Evolutionary conservation across 2,797 vertebrate species (phyloP).

Genomic region (Clarias fuscus): DNA sequence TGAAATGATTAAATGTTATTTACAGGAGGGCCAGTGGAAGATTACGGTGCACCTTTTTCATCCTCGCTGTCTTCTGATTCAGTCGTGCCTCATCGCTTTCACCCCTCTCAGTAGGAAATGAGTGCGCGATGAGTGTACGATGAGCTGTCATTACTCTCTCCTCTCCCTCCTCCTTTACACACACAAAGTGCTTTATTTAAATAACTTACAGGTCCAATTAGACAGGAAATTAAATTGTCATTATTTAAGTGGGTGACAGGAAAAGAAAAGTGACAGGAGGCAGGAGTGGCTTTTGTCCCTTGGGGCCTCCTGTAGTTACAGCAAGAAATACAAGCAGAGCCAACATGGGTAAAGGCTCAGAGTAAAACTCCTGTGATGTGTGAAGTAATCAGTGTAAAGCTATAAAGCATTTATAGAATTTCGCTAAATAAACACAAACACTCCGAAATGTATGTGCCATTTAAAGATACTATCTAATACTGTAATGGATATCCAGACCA

Average conservation of each 20-base stretch:
- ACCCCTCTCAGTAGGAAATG: conserved; percentile 56
- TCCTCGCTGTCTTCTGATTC: conserved; percentile 39
- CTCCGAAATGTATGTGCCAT: not conserved
- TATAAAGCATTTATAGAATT: not conserved
- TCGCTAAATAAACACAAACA: not conserved
- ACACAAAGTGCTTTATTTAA: conserved; percentile 82
- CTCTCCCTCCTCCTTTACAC: conserved; percentile 68
- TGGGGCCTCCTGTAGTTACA: conserved; percentile 61
- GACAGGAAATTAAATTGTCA: conserved; percentile 86
- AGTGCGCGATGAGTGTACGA: conserved; percentile 49
- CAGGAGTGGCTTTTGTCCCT: conserved; percentile 65
- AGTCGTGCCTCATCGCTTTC: conserved; percentile 42
- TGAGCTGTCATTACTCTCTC: conserved; percentile 49
- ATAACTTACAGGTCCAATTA: conserved; percentile 87
- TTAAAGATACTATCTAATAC: not conserved
- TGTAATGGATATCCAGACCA: not conserved
- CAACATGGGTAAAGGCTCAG: not conserved
- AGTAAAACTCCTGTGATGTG: not conserved
- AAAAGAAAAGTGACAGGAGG: conserved; percentile 73
- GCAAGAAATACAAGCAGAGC: conserved; percentile 59
- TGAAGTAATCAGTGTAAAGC: not conserved
- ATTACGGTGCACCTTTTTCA: conserved; percentile 61
- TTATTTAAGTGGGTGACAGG: conserved; percentile 77
- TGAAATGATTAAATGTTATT: conserved; percentile 85
- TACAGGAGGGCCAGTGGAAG: conserved; percentile 72